A percentile compares a stretch with the other conserved stretches of the same genome.
Conservation (phyloP, 2,888 invertebrate genomes). For the Pyrochroa serraticornis region DNA sequence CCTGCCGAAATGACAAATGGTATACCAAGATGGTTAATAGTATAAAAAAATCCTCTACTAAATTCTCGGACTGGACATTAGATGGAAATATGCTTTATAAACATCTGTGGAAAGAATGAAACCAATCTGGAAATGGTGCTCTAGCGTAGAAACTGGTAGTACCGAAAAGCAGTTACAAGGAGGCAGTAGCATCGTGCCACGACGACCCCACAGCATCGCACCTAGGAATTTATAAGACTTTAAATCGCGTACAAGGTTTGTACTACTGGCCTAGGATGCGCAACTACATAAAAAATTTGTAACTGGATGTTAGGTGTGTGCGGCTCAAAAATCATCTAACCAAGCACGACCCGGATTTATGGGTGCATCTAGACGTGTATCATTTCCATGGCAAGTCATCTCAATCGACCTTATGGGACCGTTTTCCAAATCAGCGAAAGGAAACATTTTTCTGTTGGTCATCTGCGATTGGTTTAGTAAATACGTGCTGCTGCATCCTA, state of each 20-base stretch:
- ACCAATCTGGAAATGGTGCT: too few species aligned
- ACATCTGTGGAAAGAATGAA: too few species aligned
- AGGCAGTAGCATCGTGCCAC: neutral
- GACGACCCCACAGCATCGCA: conserved; percentile 1
- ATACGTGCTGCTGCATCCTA: too few species aligned
- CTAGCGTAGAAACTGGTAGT: conserved; percentile 5
- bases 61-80: neutral
- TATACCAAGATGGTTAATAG: too few species aligned
- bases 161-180: neutral
- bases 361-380: neutral
- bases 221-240: conserved; percentile 6
- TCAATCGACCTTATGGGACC: neutral
- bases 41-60: neutral
- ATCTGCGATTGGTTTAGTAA: too few species aligned
- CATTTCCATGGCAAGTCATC: conserved; percentile 9
- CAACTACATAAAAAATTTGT: neutral
- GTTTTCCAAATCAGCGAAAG: too few species aligned
- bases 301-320: neutral
- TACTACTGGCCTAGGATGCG: conserved; percentile 6
- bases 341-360: too few species aligned
- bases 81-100: too few species aligned
- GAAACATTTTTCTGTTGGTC: too few species aligned
- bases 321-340: neutral
- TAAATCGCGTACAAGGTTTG: neutral
- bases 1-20: too few species aligned